Evolutionary conservation across 2,797 vertebrate genomes (phyloP).

Genomic region (Knipowitschia caucasica): DNA sequence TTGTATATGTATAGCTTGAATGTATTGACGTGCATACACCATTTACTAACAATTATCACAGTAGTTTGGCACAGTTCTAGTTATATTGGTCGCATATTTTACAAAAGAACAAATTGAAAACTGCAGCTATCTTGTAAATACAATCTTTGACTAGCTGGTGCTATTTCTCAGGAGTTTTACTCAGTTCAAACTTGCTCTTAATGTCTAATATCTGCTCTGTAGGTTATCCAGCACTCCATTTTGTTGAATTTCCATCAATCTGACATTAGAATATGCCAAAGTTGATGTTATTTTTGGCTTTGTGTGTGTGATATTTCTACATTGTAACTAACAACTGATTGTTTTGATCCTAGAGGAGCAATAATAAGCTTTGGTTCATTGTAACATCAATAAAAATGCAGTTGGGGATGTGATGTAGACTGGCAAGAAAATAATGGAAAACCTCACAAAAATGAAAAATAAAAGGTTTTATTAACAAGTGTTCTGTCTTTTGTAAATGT

Average conservation of each 20-base stretch:
- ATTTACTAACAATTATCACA: conserved; percentile 56
- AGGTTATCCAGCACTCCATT: conserved; percentile 73
- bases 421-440: conserved; percentile 57
- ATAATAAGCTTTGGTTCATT: conserved; percentile 34
- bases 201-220: conserved; percentile 17
- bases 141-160: conserved; percentile 40
- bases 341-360: conserved; percentile 81
- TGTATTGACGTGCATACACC: conserved; percentile 68
- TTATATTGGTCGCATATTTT: conserved; percentile 29
- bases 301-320: conserved; percentile 24
- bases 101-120: conserved; percentile 23
- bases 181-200: conserved; percentile 73
- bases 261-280: conserved; percentile 10
- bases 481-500: conserved; percentile 22
- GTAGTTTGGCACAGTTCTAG: conserved; percentile 30
- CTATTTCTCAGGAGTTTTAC: conserved; percentile 43
- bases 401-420: conserved; percentile 24
- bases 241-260: conserved; percentile 27
- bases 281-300: conserved; percentile 14
- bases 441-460: conserved; percentile 72
- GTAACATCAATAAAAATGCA: conserved; percentile 34
- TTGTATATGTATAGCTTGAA: conserved; percentile 77
- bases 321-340: conserved; percentile 18
- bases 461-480: conserved; percentile 88
- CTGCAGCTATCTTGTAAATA: conserved; percentile 64